These are phyloP conservation scores for Andricus grossulariae DNA, from an alignment of 1,140 invertebrate genomes.

Conservation along the genomic window DNA sequence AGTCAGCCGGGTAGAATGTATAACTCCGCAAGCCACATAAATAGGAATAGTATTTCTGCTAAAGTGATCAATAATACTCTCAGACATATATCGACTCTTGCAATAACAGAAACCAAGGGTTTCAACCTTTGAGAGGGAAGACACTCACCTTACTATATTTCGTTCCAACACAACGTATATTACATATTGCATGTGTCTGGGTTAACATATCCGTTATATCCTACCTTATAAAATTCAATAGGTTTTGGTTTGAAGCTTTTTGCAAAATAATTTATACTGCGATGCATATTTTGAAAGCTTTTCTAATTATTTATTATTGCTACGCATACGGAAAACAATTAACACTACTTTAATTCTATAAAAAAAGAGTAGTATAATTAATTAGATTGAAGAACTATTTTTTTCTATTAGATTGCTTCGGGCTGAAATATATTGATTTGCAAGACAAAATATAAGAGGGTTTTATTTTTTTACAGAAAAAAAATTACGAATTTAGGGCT, in stretches of 20 bases:
- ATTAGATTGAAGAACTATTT: too few relatives aligned
- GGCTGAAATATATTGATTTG: too few relatives aligned
- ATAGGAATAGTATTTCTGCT: neutral
- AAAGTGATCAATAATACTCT: constrained; percentile 13
- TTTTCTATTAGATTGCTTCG: too few relatives aligned
- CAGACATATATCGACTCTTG: neutral
- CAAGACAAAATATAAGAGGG: too few relatives aligned
- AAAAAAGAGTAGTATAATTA: too few relatives aligned
- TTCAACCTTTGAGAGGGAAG: constrained; percentile 20
- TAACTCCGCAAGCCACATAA: neutral
- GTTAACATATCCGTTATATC: neutral
- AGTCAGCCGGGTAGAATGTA: constrained; percentile 3
- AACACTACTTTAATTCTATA: too few relatives aligned
- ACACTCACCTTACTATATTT: constrained; percentile 20
- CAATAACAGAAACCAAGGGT: constrained; percentile 8
- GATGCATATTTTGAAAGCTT: too few relatives aligned
- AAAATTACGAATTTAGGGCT: too few relatives aligned
- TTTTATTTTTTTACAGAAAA: too few relatives aligned
- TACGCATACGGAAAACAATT: too few relatives aligned
- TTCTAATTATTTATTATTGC: too few relatives aligned
- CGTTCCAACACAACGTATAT: neutral
- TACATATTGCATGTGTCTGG: neutral
- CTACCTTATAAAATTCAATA: neutral
- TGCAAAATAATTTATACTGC: too few relatives aligned
- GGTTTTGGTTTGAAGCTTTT: neutral